Evolutionary conservation across 2,888 invertebrate species (phyloP).

Genomic region (Fragum fragum): DNA sequence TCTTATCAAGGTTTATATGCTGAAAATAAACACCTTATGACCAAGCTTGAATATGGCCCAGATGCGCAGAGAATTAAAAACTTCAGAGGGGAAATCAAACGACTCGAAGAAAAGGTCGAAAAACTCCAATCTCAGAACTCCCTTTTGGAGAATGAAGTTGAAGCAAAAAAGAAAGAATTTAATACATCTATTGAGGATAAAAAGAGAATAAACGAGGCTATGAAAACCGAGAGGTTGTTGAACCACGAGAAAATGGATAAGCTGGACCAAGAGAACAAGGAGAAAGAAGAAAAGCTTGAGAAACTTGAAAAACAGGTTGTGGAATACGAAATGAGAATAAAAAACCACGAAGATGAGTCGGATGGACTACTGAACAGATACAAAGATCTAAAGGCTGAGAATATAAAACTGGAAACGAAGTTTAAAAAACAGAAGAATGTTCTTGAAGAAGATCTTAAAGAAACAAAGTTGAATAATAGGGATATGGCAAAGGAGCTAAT

Average conservation of each 20-base stretch:
- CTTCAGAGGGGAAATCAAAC: conserved; percentile 58
- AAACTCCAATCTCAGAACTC: conserved; percentile 36
- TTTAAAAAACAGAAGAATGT: conserved; percentile 63
- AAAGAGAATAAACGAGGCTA: conserved; percentile 54
- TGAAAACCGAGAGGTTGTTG: conserved; percentile 56
- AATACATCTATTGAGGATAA: conserved; percentile 47
- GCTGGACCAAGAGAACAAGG: conserved; percentile 53
- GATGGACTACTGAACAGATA: conserved; percentile 56
- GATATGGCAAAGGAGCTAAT: conserved; percentile 63
- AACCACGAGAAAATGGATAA: conserved; percentile 47
- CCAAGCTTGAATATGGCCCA: conserved; percentile 60
- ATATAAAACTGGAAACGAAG: conserved; percentile 61
- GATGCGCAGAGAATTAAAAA: conserved; percentile 50
- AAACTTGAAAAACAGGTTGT: conserved; percentile 41
- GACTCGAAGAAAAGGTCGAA: conserved; percentile 54
- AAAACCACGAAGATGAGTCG: conserved; percentile 53
- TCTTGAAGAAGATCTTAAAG: conserved; percentile 51
- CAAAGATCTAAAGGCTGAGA: conserved; percentile 62
- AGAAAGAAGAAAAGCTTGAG: conserved; percentile 43
- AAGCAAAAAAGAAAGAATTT: conserved; percentile 40
- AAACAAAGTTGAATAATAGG: conserved; percentile 55
- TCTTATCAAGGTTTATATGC: conserved; percentile 63
- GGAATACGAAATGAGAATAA: conserved; percentile 55
- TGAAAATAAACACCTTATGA: conserved; percentile 58
- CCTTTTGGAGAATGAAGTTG: conserved; percentile 44